phyloP scores from a whole-genome alignment of 2,113 vertebrate genomes.

The Crotalus viridis region DNA sequence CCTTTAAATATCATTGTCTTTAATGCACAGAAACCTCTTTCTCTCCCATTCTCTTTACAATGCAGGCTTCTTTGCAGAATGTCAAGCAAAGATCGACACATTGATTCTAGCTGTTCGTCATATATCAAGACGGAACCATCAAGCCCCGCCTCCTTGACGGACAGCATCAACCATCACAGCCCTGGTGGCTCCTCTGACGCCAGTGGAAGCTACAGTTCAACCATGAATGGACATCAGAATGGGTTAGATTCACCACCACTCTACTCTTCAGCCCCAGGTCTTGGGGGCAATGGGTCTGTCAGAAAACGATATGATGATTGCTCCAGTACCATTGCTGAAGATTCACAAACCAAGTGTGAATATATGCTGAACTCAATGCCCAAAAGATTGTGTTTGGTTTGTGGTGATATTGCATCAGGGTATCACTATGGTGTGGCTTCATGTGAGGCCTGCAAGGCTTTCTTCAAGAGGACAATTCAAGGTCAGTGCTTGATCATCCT shows the following conservation, averaged over 20 bases:
- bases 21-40: constrained; percentile 64
- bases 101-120: constrained; percentile 98
- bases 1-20: constrained; percentile 62
- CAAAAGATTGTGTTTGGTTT: constrained; percentile 98
- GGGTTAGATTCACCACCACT: constrained; percentile 97
- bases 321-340: constrained; percentile 95
- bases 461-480: constrained; percentile 99
- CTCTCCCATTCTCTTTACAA: constrained; percentile 19
- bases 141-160: constrained; percentile 97
- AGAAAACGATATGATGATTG: constrained; percentile 98
- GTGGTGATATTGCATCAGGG: constrained; percentile 96
- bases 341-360: constrained; percentile 99
- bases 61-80: constrained; percentile 99
- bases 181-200: constrained; percentile 98
- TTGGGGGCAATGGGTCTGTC: constrained; percentile 86
- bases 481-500: constrained; percentile 78
- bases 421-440: constrained; percentile 99
- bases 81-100: constrained; percentile 99
- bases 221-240: constrained; percentile 99
- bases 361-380: constrained; percentile 99
- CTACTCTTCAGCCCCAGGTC: constrained; percentile 86
- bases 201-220: constrained; percentile 98
- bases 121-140: constrained; percentile 99
- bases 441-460: constrained; percentile 98
- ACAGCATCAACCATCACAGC: constrained; percentile 99